Conservation (phyloP, 2,888 invertebrate species). For the Temnothorax rugatulus region DNA sequence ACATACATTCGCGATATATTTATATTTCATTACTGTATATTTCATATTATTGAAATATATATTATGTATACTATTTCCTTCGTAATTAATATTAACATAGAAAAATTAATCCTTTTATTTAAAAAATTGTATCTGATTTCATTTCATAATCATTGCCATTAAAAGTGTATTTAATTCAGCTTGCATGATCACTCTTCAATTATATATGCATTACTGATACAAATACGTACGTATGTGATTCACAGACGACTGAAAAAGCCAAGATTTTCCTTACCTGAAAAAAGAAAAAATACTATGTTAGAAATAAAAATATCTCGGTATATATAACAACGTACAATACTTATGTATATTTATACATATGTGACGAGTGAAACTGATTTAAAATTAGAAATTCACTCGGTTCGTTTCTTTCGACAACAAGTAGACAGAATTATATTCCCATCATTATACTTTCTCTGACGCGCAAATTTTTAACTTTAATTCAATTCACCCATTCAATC, state of each 20-base stretch:
- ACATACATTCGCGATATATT: background rate
- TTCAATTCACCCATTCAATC: conserved; percentile 21
- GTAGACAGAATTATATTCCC: conserved; percentile 12
- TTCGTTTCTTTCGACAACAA: background rate
- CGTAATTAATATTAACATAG: no score
- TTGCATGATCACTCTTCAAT: background rate
- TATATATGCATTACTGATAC: background rate
- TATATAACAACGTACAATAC: background rate
- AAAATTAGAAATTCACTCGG: conserved; percentile 15
- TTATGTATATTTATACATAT: background rate
- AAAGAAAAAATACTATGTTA: conserved; percentile 10
- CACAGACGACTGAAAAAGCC: no score
- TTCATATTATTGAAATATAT: no score
- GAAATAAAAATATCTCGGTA: background rate
- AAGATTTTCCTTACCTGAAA: conserved; percentile 34
- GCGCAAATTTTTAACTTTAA: conserved; percentile 35
- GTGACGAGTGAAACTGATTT: conserved; percentile 23
- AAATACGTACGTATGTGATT: conserved; percentile 25
- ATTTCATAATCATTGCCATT: background rate
- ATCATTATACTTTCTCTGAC: conserved; percentile 28
- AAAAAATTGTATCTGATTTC: background rate
- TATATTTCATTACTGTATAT: background rate
- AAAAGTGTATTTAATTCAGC: background rate
- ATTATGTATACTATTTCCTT: no score
- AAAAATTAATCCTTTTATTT: no score